Percentiles rank a stretch among this genome's conserved stretches.
Evolutionary conservation across 2,797 vertebrate genomes (phyloP).

Genomic region (Echiichthys vipera): DNA sequence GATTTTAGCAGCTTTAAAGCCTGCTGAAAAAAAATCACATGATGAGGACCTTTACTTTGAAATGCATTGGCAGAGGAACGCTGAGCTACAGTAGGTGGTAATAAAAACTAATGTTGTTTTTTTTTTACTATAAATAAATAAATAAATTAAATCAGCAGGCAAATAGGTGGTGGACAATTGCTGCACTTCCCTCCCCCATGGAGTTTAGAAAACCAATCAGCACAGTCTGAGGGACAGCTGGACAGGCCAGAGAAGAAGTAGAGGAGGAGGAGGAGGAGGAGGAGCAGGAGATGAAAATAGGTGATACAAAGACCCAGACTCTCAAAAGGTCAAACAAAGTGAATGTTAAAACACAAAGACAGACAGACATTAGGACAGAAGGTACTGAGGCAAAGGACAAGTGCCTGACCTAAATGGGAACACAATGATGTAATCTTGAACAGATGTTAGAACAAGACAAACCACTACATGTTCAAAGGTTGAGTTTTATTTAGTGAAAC

Average conservation of each 20-base stretch:
- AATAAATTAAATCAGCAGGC: constrained; percentile 11
- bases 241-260: constrained; percentile 45
- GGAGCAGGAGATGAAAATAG: constrained; percentile 34
- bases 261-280: constrained; percentile 18
- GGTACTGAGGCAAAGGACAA: constrained; percentile 26
- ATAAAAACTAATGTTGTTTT: not conserved
- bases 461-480: constrained; percentile 28
- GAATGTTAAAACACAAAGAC: constrained; percentile 26
- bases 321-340: constrained; percentile 26
- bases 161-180: constrained; percentile 36
- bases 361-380: constrained; percentile 12
- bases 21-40: not conserved
- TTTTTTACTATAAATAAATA: too few species aligned
- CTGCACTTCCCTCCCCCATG: constrained; percentile 34
- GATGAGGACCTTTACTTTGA: not conserved
- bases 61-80: not conserved
- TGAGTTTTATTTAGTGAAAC: constrained; percentile 39
- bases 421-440: constrained; percentile 52
- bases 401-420: constrained; percentile 43
- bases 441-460: constrained; percentile 48
- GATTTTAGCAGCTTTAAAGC: not conserved
- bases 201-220: constrained; percentile 40
- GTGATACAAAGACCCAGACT: constrained; percentile 33
- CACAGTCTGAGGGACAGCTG: constrained; percentile 57
- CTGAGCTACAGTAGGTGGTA: not conserved